phyloP scores from a whole-genome alignment of 2,888 invertebrate species.

The Plebejus melissa region DNA sequence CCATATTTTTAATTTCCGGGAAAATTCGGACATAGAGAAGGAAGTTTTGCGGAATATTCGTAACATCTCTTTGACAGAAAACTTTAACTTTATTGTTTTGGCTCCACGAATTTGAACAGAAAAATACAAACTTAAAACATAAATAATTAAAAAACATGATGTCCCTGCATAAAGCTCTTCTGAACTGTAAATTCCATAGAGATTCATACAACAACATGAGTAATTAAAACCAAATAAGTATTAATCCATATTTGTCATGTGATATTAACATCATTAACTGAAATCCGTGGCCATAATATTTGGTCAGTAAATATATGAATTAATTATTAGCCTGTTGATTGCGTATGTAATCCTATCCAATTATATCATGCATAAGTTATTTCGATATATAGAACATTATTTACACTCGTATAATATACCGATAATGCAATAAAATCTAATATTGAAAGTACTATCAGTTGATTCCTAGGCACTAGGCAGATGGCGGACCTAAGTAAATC shows the following conservation, averaged over 20 bases:
- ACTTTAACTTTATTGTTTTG: slow-evolving; percentile 1
- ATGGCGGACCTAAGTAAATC: too few species aligned
- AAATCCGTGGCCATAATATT: neutral
- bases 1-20: slow-evolving; percentile 20
- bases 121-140: neutral
- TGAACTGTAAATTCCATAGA: neutral
- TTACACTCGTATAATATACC: too few species aligned
- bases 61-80: slow-evolving; percentile 6
- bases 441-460: too few species aligned
- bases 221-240: slow-evolving; percentile 7
- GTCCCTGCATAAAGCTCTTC: neutral
- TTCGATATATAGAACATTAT: neutral
- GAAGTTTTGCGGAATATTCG: slow-evolving; percentile 4
- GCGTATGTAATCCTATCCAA: slow-evolving; percentile 3
- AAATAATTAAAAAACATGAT: neutral
- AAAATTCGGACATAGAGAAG: slow-evolving; percentile 26
- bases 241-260: slow-evolving; percentile 19
- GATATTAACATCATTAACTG: slow-evolving; percentile 7
- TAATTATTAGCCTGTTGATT: slow-evolving; percentile 15
- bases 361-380: neutral
- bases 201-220: neutral
- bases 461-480: too few species aligned
- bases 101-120: neutral
- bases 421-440: too few species aligned
- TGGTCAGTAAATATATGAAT: slow-evolving; percentile 13